Evolutionary conservation across 2,888 invertebrate genomes (phyloP).

Genomic region (Yponomeuta cagnagella): DNA sequence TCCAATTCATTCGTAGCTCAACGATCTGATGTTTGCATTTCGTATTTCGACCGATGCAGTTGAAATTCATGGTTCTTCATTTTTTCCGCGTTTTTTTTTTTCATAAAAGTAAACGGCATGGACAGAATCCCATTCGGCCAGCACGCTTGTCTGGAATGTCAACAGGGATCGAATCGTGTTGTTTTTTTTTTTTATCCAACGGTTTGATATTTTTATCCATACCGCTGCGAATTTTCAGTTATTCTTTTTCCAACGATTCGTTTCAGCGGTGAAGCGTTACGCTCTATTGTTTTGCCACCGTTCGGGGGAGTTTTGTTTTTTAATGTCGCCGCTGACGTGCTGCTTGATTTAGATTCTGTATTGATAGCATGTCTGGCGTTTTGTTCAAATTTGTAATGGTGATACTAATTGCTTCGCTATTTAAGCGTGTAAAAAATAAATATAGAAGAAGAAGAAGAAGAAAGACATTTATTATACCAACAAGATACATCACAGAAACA

Average conservation of each 20-base stretch:
- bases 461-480: no score
- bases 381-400: background rate
- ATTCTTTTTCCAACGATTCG: slow-evolving; percentile 3
- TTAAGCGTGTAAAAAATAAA: no score
- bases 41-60: background rate
- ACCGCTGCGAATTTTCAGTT: background rate
- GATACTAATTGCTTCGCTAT: background rate
- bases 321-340: background rate
- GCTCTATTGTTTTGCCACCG: background rate
- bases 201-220: slow-evolving; percentile 1
- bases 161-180: background rate
- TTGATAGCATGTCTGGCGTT: background rate
- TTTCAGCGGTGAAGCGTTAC: background rate
- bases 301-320: background rate
- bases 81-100: background rate
- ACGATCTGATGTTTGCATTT: background rate
- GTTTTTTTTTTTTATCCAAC: slow-evolving; percentile 2
- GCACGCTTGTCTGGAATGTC: background rate
- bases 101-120: background rate
- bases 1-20: background rate
- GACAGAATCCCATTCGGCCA: background rate
- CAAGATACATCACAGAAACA: no score
- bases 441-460: no score
- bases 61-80: background rate
- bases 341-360: background rate